Evolutionary conservation across 2,888 invertebrate species (phyloP), one percentile per base, ranked within the genome.

Genomic region (Ochropleura leucogaster): DNA sequence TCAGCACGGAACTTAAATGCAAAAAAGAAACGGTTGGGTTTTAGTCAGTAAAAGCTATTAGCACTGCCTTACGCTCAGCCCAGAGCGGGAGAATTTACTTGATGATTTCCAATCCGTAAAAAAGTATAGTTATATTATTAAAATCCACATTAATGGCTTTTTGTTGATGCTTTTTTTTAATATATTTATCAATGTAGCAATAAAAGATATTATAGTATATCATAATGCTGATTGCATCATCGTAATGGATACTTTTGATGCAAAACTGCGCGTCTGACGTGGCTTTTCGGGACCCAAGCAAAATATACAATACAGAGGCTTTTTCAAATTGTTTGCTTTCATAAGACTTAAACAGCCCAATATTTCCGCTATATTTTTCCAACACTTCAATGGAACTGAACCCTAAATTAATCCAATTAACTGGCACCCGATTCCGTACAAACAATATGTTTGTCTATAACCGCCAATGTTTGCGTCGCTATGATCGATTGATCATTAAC

Each of bases 401-500:
- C 83, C 83, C 80, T 82, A 87, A 84, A 87, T 86, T 88, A 88
- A 90, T 89, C 87, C 88, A 91, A 91, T 91, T 90, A 91, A 85
- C 79, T 72, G 82, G 85, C 76, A 85, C 87, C 85, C 86, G 90
- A 90, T 90, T 90, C 83, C 77, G 63, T 84, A 77, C 51, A 42
- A 72, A 68, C 82, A 62, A 63, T 77, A 64, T 85, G 89, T 89
- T 87, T 86, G 85, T 85, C 73, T 80, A 80, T 81, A 80, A 69
- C 75, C 75, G 70, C 79, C 85, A 76, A 84, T 89, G 91, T 90
- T 90, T 90, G 91, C 87, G 79, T 73, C 79, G 89, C 89, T 84
- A 93, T 93, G 94, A 94, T 92, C 92, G 91, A 94, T 94, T 89
- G 92, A 92, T 93, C 93, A 94, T 94, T 90, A 91, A 87, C 86